phyloP scores from a whole-genome alignment of 2,888 invertebrate species.

The Heliconius sara region DNA sequence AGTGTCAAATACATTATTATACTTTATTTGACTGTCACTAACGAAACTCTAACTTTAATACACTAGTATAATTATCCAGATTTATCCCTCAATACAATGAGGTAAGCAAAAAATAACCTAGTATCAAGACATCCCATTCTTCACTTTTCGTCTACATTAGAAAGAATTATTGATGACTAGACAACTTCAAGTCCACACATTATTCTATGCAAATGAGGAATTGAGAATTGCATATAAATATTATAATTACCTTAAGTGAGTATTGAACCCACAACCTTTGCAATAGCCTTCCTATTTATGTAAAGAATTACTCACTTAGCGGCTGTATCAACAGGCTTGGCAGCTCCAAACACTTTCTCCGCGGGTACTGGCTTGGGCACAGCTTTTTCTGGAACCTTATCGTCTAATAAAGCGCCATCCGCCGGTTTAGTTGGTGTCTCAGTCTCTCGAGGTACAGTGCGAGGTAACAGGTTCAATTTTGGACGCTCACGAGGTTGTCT shows the following conservation, averaged over 20 bases:
- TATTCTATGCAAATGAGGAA: too few species aligned
- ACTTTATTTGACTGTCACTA: not conserved
- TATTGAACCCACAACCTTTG: too few species aligned
- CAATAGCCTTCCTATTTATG: too few species aligned
- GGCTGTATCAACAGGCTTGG: conserved; percentile 97
- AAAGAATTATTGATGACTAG: too few species aligned
- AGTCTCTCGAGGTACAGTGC: conserved; percentile 88
- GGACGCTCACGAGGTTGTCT: conserved; percentile 88
- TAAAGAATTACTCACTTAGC: conserved; percentile 82
- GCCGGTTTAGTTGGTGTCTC: conserved; percentile 68
- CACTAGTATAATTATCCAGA: too few species aligned
- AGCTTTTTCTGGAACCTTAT: conserved; percentile 59
- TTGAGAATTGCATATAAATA: too few species aligned
- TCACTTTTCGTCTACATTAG: too few species aligned
- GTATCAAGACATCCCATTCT: too few species aligned
- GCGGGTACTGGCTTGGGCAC: conserved; percentile 83
- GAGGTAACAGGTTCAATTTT: conserved; percentile 90
- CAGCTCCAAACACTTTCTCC: conserved; percentile 95
- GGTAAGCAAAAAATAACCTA: too few species aligned
- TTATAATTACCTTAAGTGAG: too few species aligned
- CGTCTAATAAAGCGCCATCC: conserved; percentile 61
- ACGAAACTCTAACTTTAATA: not conserved
- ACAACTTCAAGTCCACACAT: too few species aligned
- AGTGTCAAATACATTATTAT: not conserved
- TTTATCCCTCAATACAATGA: too few species aligned